Evolutionary conservation across 92 coral and sea anemone genomes (phyloP).

Genomic region (Phymanthus crucifer): DNA sequence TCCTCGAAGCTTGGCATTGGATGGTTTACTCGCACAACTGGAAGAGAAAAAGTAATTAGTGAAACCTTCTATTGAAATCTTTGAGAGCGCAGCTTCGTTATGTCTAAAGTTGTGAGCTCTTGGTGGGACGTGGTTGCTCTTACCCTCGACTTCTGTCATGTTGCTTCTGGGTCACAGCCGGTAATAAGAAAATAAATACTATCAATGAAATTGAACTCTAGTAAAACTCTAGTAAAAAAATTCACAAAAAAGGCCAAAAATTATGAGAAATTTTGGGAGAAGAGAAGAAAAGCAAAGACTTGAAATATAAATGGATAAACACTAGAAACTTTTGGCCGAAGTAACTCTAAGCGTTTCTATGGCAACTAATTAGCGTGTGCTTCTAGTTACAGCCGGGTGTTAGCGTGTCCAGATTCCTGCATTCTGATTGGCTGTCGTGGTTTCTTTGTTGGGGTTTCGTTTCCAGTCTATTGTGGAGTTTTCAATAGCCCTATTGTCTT

Average conservation of each 20-base stretch:
- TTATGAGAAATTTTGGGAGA: background rate
- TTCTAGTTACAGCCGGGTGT: conserved; percentile 17
- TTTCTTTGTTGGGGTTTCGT: conserved; percentile 46
- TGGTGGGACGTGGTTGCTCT: conserved; percentile 20
- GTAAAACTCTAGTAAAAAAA: background rate
- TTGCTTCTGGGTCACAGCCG: background rate
- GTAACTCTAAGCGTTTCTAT: conserved; percentile 53
- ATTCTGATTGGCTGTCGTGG: conserved; percentile 49
- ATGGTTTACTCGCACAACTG: conserved; percentile 80
- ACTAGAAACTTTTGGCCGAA: background rate
- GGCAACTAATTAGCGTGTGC: conserved; percentile 46
- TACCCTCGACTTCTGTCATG: conserved; percentile 79
- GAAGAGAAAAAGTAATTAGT: conserved; percentile 5
- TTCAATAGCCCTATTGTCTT: conserved; percentile 14
- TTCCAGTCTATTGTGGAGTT: conserved; percentile 15
- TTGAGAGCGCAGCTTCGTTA: too few relatives aligned
- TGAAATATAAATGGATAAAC: background rate
- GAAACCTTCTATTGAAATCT: background rate
- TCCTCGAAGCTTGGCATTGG: conserved; percentile 83
- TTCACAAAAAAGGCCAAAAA: background rate
- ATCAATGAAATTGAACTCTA: background rate
- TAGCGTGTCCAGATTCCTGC: conserved; percentile 34
- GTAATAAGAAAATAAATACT: background rate
- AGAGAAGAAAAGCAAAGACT: background rate
- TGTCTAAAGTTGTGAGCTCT: background rate